Base-by-base conservation (phyloP, 2,888 invertebrate genomes). In the Euclidia mi region DNA sequence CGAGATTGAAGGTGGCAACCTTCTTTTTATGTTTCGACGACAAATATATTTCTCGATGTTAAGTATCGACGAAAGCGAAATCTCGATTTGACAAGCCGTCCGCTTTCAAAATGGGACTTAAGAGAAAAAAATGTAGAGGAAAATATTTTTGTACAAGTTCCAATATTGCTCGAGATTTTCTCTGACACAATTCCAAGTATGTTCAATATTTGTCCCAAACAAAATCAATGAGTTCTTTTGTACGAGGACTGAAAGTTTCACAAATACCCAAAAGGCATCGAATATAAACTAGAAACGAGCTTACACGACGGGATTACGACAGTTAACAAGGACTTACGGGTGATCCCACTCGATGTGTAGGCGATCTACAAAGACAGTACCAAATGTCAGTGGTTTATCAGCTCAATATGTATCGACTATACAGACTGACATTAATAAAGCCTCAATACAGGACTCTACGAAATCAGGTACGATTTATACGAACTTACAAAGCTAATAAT, bases 321-420 rank as follows among this genome's bases (percentile, higher is more conserved):
- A 84, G 85, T 88, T 85, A 87, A 78, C 85, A 81, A 70, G 72
- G 82, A 83, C 77, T 85, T 84, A 84, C 65, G 66, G 66, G 55
- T 49, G 63, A 80, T 80, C 68, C 73, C 60, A 76, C 76, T 82
- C 81, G 75, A 82, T 80, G 76, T 50, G 73, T 77, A 72, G 57
- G 75, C 71, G 52, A 67, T 76, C 67, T 76, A 75, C 73, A 82
- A 83, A 87, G 81, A 81, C 78, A 84, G 76, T 81, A 76, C 63
- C 64, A 76, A 85, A 85, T 80, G 81, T 82, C 81, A 83, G 74
- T 69, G 66, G 77, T 75, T 82, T 88, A 84, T 85, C 85, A 88
- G 86, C 80, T 82, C 72, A 71, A 77, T 73, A 82, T 74, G 77
- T 78, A 82, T 76, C 66, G 74, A 69, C 72, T 78, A 81, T 70